Base-by-base conservation (phyloP, 92 coral and sea anemone species). In the Hydrozoanthus gracilis region DNA sequence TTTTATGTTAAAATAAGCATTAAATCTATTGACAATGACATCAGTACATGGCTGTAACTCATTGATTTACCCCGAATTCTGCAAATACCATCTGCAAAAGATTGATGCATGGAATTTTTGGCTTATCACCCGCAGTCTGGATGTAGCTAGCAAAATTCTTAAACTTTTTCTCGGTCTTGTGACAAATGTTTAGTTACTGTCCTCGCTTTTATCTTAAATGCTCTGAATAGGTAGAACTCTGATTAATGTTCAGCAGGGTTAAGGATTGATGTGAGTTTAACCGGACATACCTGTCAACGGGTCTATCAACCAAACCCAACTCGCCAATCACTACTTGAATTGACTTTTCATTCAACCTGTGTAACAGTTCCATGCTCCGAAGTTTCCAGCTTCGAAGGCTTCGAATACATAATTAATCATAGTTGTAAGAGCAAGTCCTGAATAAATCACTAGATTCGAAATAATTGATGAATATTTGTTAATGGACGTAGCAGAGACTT, bases 261-360 rank as follows among this genome's bases (percentile, higher is more conserved):
- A 60, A 47, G 48, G 66, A 65, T 80, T 65, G 49, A 18, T 64
- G 85, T 60, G 61, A 64, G 47, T 16, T 65, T 2, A 48, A 48
- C 85, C 74, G 85, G 85, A 80, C 85, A 65, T 80, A 5, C 60
- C 51, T 80, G 85, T 80, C 85, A 80, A 48, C 73, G 46, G 11
- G 50, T 4, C 8, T 17, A 3, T 8, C 70, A 14, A 46, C 58
- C 61, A 65, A 61, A 65, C 74, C 48, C 47, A 44, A 80, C 54
- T 48, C 39, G 45, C 48, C 60, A 64, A 47, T 80, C 85, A 27
- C 8, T 74, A 65, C 85, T 65, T 80, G 58, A 48, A 80, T 65
- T 80, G 60, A 64, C 74, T 51, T 65, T 62, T 4, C 13, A 16
- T 27, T 27, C 39, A 27, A 27, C 39, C 39, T 27, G 39, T 27